Evolutionary conservation across 2,888 invertebrate species (phyloP), one percentile per base, ranked within the genome.

Genomic region (Aspidiotus destructor): DNA sequence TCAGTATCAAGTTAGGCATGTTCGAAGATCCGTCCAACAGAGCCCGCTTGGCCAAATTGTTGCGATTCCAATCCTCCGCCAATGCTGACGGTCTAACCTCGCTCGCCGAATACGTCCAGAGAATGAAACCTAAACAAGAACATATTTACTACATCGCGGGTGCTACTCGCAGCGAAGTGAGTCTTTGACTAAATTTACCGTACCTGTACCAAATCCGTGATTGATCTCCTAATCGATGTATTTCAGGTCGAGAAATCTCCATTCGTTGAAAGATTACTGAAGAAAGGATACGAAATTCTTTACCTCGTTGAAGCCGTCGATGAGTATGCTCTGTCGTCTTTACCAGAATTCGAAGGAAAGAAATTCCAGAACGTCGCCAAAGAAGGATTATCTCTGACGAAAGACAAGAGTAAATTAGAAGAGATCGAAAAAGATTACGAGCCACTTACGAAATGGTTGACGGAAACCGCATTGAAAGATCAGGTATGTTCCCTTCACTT

Each of bases 321-420:
- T 80, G 99, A 99, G 80, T 99, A 99, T 80, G 88, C 92, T 74
- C 89, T 99, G 74, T 92, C 94, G 63, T 88, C 95, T 60, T 81
- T 99, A 78, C 96, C 98, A 1, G 98, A 99, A 80, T 99, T 92
- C 79, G 98, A 99, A 75, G 94, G 95, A 68, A 94, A 96, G 81
- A 98, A 96, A 80, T 98, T 99, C 89, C 95, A 95, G 80, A 99
- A 99, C 78, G 93, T 97, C 67, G 99, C 99, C 73, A 99, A 99
- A 80, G 99, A 99, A 81, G 96, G 96, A 44, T 87, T 98, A 77
- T 85, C 87, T 73, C 79, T 98, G 9, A 85, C 88, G 58, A 92
- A 93, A 75, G 81, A 74, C 72, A 89, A 91, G 79, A 88, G 89
- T 77, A 84, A 84, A 73, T 79, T 86, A 75, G 92, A 94, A 76